Base-by-base conservation (phyloP, 2,888 invertebrate genomes). In the Troides helena region DNA sequence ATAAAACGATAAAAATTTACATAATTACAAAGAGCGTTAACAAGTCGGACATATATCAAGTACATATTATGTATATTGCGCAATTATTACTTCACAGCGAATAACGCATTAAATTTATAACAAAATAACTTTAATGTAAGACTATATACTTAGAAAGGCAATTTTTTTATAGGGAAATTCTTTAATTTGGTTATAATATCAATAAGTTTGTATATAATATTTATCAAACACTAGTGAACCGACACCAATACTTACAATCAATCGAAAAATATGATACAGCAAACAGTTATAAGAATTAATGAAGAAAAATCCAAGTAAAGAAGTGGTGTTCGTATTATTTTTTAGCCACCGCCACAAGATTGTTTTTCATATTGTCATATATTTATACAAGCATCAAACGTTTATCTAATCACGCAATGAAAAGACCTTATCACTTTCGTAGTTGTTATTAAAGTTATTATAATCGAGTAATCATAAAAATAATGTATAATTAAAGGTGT, bases 401-500 rank as follows among this genome's bases (percentile, higher is more conserved):
- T 61, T 63, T 71, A 72, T 67, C 69, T 72, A 69, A 71, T 71
- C 63, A 63, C n/a, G 56, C 60, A 53, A 67, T 63, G 64, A 23
- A 57, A 70, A 67, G 62, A 25, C 46, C 69, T 68, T 71, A 73
- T 70, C 69, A 62, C 62, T 62, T 63, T 68, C 63, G 64, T 56
- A 30, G 53, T 64, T 60, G 60, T 56, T 70, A 64, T 70, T 62
- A 65, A 66, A 77, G 77, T 74, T 71, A 75, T 68, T 74, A 69
- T 73, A 70, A 74, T 74, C 74, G 78, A 72, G 78, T 77, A 80
- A 78, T 78, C 74, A 78, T 78, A 79, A 81, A 82, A 81, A 79
- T 79, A 73, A 75, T 14, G 68, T 73, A 80, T 80, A 80, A 83
- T 87, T 85, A 83, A 85, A 80, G 77, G 75, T 77, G 80, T 80